Percentiles rank a stretch among this genome's conserved stretches.
Conservation (phyloP, 2,113 vertebrate species). For the Mohoua ochrocephala region DNA sequence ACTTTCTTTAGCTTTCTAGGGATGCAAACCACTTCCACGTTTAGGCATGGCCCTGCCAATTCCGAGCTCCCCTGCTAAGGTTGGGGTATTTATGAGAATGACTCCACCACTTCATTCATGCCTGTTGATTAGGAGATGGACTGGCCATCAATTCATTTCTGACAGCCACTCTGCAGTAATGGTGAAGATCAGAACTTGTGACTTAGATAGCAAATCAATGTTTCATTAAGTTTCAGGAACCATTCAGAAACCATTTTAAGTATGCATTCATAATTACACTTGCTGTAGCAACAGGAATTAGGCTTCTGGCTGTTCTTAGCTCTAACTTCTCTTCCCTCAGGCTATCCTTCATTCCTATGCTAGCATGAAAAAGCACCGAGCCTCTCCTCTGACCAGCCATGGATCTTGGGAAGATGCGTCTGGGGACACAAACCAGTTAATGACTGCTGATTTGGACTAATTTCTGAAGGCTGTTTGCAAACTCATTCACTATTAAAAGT, state of each 20-base stretch:
- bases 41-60: background rate
- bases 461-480: background rate
- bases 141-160: background rate
- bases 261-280: background rate
- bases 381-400: background rate
- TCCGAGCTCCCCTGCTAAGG: background rate
- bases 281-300: background rate
- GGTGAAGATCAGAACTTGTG: background rate
- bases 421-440: background rate
- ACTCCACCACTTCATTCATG: background rate
- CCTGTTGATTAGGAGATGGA: background rate
- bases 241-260: conserved; percentile 10
- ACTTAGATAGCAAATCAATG: background rate
- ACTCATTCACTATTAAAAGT: background rate
- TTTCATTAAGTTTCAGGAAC: background rate
- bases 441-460: background rate
- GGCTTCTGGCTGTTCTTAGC: background rate
- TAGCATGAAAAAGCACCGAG: background rate
- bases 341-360: background rate
- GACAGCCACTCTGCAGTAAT: background rate
- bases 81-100: background rate
- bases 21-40: background rate
- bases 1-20: background rate
- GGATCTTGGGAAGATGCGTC: background rate
- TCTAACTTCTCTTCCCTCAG: background rate